Evolutionary conservation across 2,888 invertebrate genomes (phyloP).

Genomic region (Chaitophorus viminalis): DNA sequence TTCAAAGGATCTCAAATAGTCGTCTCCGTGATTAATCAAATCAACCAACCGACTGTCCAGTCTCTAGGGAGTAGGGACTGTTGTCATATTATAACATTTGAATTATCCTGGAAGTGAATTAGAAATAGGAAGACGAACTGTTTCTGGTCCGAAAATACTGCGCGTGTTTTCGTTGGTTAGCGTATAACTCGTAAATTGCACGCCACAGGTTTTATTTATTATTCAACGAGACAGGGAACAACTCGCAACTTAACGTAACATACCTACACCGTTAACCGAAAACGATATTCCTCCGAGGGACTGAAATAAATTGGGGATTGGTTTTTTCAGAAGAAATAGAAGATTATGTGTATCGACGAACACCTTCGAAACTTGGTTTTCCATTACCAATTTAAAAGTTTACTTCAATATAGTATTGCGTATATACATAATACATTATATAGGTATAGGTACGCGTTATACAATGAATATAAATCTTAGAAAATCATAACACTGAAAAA

Average conservation of each 20-base stretch:
- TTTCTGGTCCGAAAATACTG: conserved; percentile 9
- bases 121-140: neutral
- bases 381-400: neutral
- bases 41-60: neutral
- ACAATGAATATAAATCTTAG: neutral
- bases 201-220: neutral
- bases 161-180: conserved; percentile 1
- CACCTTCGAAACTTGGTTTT: neutral
- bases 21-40: neutral
- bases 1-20: neutral
- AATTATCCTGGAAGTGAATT: neutral
- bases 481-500: neutral
- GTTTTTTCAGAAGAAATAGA: neutral
- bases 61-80: neutral
- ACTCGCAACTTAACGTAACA: too few relatives aligned
- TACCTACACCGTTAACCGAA: neutral
- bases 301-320: neutral
- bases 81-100: neutral
- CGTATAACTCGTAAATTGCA: neutral
- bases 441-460: neutral
- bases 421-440: neutral
- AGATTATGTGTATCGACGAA: neutral
- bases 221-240: neutral
- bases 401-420: neutral
- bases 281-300: neutral